These are phyloP conservation scores for Gymnorhina tibicen DNA, from an alignment of 2,113 vertebrate genomes.

Conservation along the genomic window DNA sequence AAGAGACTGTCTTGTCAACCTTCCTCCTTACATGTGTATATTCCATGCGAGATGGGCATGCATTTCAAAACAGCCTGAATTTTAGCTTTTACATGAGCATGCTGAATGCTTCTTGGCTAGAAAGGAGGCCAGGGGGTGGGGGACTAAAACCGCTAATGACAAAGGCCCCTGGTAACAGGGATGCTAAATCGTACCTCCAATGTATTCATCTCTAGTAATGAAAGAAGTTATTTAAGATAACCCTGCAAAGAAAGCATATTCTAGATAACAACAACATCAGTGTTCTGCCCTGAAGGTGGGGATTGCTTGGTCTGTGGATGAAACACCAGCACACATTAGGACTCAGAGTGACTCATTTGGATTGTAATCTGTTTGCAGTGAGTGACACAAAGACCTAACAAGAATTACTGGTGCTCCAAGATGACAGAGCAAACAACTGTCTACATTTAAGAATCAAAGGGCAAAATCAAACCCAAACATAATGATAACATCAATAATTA, in stretches of 20 bases:
- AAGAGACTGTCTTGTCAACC: neutral
- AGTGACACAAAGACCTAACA: neutral
- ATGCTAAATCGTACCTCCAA: neutral
- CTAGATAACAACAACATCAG: neutral
- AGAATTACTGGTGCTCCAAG: neutral
- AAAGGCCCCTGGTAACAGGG: neutral
- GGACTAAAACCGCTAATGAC: neutral
- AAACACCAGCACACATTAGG: neutral
- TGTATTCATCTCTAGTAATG: neutral
- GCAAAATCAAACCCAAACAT: neutral
- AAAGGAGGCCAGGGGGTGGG: neutral
- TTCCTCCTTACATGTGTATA: neutral
- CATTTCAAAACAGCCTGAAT: neutral
- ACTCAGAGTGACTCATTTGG: neutral
- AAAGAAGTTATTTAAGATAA: neutral
- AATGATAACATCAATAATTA: neutral
- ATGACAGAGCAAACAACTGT: neutral
- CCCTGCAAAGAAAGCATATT: neutral
- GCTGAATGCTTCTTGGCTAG: neutral
- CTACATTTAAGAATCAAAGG: neutral
- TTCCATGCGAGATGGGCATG: rapidly evolving
- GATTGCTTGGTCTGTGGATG: neutral
- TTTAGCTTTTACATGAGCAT: neutral
- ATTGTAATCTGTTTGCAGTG: neutral
- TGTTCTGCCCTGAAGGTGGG: neutral